Base-by-base conservation (phyloP, 2,888 invertebrate genomes). In the Ischnus inquisitorius region DNA sequence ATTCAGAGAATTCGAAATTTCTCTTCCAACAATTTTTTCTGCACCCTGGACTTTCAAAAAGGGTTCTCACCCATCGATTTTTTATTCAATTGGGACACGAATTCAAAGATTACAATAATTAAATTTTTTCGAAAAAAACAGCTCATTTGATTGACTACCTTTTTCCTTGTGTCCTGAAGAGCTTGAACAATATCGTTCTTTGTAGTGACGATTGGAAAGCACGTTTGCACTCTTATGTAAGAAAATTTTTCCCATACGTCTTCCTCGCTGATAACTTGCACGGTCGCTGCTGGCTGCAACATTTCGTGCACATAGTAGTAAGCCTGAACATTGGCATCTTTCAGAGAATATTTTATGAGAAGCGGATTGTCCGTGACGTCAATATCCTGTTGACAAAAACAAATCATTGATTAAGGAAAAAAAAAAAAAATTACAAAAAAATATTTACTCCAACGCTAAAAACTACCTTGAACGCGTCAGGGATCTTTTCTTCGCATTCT, bases 341-440 rank as follows among this genome's bases (percentile, higher is more conserved):
- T 94, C 84, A 95, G 93, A 22, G 94, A 94, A 88, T 95, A 94
- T 79, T 94, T 94, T 57, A 97, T 93, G 72, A 97, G 94, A 79
- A 97, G 94, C 2, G 97, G 97, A 94, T 97, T 97, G 90, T 97
- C 97, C 71, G 97, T 97, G 89, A 97, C 96, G 91, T 97, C 96
- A 79, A 97, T 96, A 93, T 96, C 96, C 95, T 95, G 87, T 65
- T 85, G 77, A 81, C 85, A 62, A 74, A 60, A 64, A 48, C 1
- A 39, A 48, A 62, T 51, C 12, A 34, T 3, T 22, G 14, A 1
- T 1, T n/a, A 28, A 3, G 5, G 28, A 6, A 28, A 3, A 14
- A 19, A 25, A 48, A 64, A 22, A 65, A 57, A 41, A 34, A 28
- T 14, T 22, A 19, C 12, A 67, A 3, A 12, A 67, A 19, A 19